These are phyloP conservation scores for Heliconius ismenius DNA, from an alignment of 2,888 invertebrate genomes.

Conservation along the genomic window DNA sequence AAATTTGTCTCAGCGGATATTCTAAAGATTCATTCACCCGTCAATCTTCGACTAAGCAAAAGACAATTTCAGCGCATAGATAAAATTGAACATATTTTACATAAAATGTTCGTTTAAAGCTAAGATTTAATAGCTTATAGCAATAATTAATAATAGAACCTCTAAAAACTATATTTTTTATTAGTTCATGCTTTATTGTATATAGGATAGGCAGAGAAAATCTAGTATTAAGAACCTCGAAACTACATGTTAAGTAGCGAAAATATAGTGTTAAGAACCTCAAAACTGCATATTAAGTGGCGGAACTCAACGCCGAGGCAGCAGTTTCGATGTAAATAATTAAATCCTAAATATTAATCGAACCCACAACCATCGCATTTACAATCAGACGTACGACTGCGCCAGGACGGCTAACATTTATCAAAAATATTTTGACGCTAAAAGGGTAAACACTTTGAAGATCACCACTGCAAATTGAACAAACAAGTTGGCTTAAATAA, in stretches of 20 bases:
- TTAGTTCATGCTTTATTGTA: no score
- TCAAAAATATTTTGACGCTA: not conserved
- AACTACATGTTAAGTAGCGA: no score
- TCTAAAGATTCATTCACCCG: conserved; percentile 33
- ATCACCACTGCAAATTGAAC: conserved; percentile 35
- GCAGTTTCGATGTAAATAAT: not conserved
- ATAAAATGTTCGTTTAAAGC: not conserved
- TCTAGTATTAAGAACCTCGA: no score
- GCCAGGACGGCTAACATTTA: not conserved
- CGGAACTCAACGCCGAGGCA: no score
- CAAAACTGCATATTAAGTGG: no score
- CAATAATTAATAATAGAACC: not conserved
- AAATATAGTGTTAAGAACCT: no score
- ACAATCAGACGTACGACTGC: not conserved
- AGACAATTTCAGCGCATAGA: conserved; percentile 24
- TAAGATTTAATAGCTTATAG: not conserved
- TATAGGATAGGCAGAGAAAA: not conserved
- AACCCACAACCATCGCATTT: not conserved
- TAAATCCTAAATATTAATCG: not conserved
- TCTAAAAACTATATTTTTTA: not conserved
- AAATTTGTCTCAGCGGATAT: conserved; percentile 39
- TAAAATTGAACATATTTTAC: not conserved
- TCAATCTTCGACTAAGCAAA: conserved; percentile 29
- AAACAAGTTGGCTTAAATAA: conserved; percentile 29
- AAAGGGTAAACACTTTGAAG: conserved; percentile 18